Percentiles rank a stretch among this genome's conserved stretches.
Conservation (phyloP, 1,140 invertebrate genomes). For the Ganaspis sp. region DNA sequence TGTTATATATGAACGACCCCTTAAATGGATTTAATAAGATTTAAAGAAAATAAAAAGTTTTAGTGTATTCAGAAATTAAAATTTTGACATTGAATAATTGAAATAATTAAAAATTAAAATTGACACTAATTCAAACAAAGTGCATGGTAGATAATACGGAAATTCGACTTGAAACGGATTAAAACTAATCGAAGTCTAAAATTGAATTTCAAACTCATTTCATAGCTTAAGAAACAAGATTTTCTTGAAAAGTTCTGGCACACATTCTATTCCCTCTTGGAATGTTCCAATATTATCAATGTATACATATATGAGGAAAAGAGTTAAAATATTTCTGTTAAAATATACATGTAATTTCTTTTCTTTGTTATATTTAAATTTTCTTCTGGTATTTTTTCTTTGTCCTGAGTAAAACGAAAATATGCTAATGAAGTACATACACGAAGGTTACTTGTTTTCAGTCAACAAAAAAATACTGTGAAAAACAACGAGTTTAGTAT, state of each 20-base stretch:
- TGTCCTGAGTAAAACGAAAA: neutral
- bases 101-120: neutral
- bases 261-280: neutral
- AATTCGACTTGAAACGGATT: slow-evolving; percentile 36
- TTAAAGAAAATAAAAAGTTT: too few species aligned
- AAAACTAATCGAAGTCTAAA: slow-evolving; percentile 53
- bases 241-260: slow-evolving; percentile 1
- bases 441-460: neutral
- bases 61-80: too few species aligned
- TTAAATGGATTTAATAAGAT: too few species aligned
- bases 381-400: neutral
- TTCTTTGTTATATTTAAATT: neutral
- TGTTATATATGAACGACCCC: too few species aligned
- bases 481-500: neutral
- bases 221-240: slow-evolving; percentile 18
- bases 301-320: neutral
- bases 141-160: neutral
- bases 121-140: neutral
- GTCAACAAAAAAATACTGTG: neutral
- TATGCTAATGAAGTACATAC: neutral
- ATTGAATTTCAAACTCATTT: slow-evolving; percentile 45
- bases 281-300: neutral
- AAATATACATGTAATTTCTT: neutral
- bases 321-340: neutral
- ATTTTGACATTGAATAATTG: too few species aligned